A percentile compares a stretch with the other conserved stretches of the same genome.
Evolutionary conservation across 2,113 vertebrate genomes (phyloP).

Genomic region (Notarius quadriscutis): DNA sequence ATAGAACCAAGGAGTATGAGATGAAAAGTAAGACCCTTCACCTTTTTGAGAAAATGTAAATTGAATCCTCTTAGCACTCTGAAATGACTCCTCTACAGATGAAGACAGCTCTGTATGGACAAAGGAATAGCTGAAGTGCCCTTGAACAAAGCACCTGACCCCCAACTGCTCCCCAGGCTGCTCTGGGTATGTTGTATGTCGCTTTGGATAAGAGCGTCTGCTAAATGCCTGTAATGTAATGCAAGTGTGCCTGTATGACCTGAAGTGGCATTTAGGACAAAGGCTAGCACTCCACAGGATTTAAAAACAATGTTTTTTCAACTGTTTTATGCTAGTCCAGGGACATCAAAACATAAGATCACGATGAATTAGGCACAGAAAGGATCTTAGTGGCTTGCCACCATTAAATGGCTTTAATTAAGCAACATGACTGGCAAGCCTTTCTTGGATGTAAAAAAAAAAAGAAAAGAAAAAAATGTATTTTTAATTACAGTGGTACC

Average conservation of each 20-base stretch:
- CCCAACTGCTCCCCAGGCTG: no score
- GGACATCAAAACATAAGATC: constrained; percentile 30
- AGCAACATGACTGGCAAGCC: constrained; percentile 2
- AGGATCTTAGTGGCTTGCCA: constrained; percentile 27
- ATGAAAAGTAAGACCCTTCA: constrained; percentile 22
- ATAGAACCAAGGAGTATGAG: constrained; percentile 20
- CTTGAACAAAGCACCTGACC: no score
- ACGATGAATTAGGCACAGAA: constrained; percentile 4
- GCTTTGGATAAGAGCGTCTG: no score
- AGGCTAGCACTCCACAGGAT: constrained; percentile 17
- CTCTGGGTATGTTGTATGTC: no score
- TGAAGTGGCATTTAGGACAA: constrained; percentile 46
- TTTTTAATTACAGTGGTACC: constrained; percentile 20
- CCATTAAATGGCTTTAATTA: constrained; percentile 41
- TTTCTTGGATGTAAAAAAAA: constrained; percentile 34
- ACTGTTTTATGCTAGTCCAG: constrained; percentile 18
- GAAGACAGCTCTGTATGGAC: constrained; percentile 33
- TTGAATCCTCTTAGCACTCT: constrained; percentile 34
- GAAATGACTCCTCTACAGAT: constrained; percentile 21
- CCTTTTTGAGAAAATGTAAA: constrained; percentile 33
- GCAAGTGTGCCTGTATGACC: constrained; percentile 26
- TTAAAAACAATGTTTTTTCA: constrained; percentile 15
- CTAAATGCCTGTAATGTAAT: no score
- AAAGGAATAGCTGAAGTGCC: neutral
- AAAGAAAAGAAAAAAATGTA: neutral